Evolutionary conservation across 1,140 invertebrate species (phyloP).

Genomic region (Diuraphis noxia): DNA sequence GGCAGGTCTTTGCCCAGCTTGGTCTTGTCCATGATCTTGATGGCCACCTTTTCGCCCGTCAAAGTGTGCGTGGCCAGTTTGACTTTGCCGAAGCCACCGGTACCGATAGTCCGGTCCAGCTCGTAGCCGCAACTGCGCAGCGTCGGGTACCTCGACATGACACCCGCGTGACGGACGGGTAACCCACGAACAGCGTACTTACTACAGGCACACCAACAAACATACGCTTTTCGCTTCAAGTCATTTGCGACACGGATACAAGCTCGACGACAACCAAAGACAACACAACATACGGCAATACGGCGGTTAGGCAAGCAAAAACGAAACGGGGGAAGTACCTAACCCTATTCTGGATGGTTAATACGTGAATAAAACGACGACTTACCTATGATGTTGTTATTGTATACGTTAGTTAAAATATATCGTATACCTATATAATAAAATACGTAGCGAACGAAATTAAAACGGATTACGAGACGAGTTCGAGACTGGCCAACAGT

Average conservation of each 20-base stretch:
- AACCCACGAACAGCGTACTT: not conserved
- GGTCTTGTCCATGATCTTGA: conserved; percentile 84
- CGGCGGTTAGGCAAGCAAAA: conserved; percentile 48
- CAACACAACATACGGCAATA: not conserved
- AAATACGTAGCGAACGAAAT: not conserved
- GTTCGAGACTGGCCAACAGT: not conserved
- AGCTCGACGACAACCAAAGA: not conserved
- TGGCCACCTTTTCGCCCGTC: conserved; percentile 81
- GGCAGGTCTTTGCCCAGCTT: conserved; percentile 76
- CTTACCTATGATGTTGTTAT: conserved; percentile 20
- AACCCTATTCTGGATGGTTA: not conserved
- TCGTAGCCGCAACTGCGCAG: conserved; percentile 63
- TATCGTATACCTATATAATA: not conserved
- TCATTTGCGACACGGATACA: not conserved
- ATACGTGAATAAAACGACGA: conserved; percentile 23
- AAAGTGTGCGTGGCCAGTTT: conserved; percentile 76
- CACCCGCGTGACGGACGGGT: not conserved
- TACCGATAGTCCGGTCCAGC: conserved; percentile 74
- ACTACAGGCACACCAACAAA: not conserved
- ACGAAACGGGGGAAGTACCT: not conserved
- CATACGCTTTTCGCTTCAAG: not conserved
- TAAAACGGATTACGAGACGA: not conserved
- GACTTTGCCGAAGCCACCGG: conserved; percentile 81
- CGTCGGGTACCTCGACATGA: conserved; percentile 44
- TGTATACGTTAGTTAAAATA: not conserved